These are phyloP conservation scores for Oreochromis niloticus DNA, from an alignment of 2,113 vertebrate species.

Conservation along the genomic window DNA sequence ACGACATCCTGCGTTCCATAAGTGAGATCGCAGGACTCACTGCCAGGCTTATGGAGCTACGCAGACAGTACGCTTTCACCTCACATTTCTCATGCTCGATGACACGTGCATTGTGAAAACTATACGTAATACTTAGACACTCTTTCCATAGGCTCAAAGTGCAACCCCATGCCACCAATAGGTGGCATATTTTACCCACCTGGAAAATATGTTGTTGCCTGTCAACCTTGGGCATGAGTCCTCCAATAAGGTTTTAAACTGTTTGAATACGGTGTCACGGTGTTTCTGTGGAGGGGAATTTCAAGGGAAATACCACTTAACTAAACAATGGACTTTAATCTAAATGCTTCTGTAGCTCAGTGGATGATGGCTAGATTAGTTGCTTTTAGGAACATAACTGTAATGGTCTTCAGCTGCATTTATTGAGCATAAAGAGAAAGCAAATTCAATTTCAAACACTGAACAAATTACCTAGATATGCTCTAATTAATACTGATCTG, in stretches of 20 bases:
- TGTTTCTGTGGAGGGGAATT: neutral
- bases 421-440: neutral
- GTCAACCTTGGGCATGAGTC: conserved; percentile 28
- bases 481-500: neutral
- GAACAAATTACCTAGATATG: neutral
- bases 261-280: neutral
- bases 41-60: conserved; percentile 84
- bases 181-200: conserved; percentile 37
- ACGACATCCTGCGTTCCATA: conserved; percentile 92
- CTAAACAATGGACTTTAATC: neutral
- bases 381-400: neutral
- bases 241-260: conserved; percentile 42
- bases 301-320: conserved; percentile 24
- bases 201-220: conserved; percentile 59
- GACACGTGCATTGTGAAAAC: neutral
- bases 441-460: neutral
- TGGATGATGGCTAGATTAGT: neutral
- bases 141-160: conserved; percentile 48
- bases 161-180: conserved; percentile 21
- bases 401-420: neutral
- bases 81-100: neutral
- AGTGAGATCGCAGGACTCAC: conserved; percentile 90
- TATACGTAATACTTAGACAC: conserved; percentile 26
- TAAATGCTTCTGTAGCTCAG: neutral
- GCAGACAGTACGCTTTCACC: conserved; percentile 78